Evolutionary conservation across 2,888 invertebrate genomes (phyloP).

Genomic region (Eucriotettix oculatus): DNA sequence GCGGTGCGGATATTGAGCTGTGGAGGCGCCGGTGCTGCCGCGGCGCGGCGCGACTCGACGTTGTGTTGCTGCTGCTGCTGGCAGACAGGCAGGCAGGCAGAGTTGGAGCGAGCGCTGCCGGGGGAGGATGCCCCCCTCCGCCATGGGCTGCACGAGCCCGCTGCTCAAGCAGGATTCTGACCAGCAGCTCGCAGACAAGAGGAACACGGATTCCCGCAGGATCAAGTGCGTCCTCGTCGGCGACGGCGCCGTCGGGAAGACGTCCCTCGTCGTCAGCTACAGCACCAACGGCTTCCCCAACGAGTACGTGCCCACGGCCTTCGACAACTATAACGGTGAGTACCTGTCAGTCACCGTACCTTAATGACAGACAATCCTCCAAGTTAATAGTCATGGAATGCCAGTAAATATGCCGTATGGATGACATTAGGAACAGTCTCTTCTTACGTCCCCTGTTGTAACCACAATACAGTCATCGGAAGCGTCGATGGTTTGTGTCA

Average conservation of each 20-base stretch:
- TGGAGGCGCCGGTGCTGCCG: background rate
- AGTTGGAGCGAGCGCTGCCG: background rate
- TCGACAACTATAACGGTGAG: slow-evolving; percentile 90
- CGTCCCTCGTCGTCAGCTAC: slow-evolving; percentile 82
- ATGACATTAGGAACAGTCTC: too few species aligned
- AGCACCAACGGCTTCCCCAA: slow-evolving; percentile 84
- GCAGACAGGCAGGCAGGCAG: background rate
- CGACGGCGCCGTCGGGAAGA: slow-evolving; percentile 88
- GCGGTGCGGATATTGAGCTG: background rate
- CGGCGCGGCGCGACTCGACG: background rate
- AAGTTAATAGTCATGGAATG: too few species aligned
- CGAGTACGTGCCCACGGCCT: slow-evolving; percentile 85
- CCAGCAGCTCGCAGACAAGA: background rate
- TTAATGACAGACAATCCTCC: too few species aligned
- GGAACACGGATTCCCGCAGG: slow-evolving; percentile 9
- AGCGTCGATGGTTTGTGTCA: too few species aligned
- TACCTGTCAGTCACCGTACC: too few species aligned
- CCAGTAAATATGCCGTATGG: too few species aligned
- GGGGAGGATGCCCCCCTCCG: slow-evolving; percentile 11
- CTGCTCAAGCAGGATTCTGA: slow-evolving; percentile 4
- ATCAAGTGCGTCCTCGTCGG: slow-evolving; percentile 91
- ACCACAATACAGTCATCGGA: too few species aligned
- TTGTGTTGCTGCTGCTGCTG: too few species aligned
- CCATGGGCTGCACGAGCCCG: slow-evolving; percentile 11
- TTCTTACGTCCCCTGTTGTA: too few species aligned